Percentiles rank a stretch among this genome's conserved stretches.
These are phyloP conservation scores for Pherbina coryleti DNA, from an alignment of 2,888 invertebrate species.

Conservation along the genomic window DNA sequence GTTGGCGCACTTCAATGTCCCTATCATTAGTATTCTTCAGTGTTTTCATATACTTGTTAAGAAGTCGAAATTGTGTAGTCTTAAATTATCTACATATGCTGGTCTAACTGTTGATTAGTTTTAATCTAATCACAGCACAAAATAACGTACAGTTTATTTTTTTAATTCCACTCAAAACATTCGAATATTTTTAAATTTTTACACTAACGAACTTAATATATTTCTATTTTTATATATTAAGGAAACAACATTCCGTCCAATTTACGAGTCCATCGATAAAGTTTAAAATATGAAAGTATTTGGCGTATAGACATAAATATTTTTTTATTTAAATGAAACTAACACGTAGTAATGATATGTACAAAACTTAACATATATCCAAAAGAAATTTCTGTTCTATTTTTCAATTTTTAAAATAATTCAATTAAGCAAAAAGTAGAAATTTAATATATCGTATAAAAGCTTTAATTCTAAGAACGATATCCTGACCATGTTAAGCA, in stretches of 20 bases:
- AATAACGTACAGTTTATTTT: background rate
- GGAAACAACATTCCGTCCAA: conserved; percentile 27
- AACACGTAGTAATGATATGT: conserved; percentile 28
- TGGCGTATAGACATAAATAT: background rate
- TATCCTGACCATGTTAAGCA: background rate
- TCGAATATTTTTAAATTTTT: conserved; percentile 27
- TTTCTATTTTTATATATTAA: background rate
- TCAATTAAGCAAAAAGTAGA: background rate
- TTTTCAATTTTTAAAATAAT: background rate
- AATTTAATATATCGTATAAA: background rate
- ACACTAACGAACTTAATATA: background rate
- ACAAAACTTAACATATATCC: conserved; percentile 31
- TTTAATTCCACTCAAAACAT: background rate
- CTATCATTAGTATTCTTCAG: conserved; percentile 62
- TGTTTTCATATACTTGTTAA: conserved; percentile 62
- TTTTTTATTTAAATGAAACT: background rate
- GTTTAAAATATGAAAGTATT: background rate
- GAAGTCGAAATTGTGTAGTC: conserved; percentile 60
- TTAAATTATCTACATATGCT: conserved; percentile 57
- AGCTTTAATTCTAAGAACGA: background rate
- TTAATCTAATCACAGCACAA: background rate
- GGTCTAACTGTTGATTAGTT: conserved; percentile 47
- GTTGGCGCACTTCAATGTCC: conserved; percentile 64
- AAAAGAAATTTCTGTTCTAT: background rate
- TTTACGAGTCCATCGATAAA: background rate